phyloP scores from a whole-genome alignment of 2,797 vertebrate genomes.

The Amblyraja radiata region DNA sequence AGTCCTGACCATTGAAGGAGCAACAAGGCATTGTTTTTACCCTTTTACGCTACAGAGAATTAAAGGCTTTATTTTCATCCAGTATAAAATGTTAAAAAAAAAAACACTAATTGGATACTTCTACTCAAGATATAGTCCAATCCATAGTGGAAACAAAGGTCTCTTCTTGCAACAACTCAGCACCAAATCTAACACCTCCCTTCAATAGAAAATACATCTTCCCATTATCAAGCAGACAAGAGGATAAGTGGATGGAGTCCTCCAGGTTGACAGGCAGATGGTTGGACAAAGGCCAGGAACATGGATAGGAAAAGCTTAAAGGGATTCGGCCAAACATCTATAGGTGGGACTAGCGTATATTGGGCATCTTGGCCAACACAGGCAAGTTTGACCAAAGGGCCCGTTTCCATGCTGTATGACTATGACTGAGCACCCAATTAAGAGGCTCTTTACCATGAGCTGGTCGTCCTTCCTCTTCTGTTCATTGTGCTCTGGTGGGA shows the following conservation, averaged over 20 bases:
- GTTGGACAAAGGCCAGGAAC: too few species aligned
- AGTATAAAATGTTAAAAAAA: background rate
- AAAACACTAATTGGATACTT: background rate
- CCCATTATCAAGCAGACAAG: too few species aligned
- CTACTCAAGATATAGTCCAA: background rate
- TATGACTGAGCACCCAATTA: background rate
- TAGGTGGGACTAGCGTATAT: too few species aligned
- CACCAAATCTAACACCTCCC: too few species aligned
- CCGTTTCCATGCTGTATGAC: too few species aligned
- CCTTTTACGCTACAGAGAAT: background rate
- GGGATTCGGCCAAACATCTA: too few species aligned
- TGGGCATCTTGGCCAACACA: too few species aligned
- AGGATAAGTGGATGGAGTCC: too few species aligned
- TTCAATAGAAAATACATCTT: too few species aligned
- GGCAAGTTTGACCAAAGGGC: too few species aligned
- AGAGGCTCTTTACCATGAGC: background rate
- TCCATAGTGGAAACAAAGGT: background rate
- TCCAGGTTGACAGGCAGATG: too few species aligned
- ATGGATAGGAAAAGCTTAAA: too few species aligned
- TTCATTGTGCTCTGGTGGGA: conserved; percentile 41
- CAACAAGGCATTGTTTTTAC: background rate
- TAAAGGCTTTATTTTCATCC: background rate
- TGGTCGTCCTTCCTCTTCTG: background rate
- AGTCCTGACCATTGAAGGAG: background rate
- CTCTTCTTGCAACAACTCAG: background rate